Evolutionary conservation across 2,888 invertebrate species (phyloP).

Genomic region (Habroteleia sp.): DNA sequence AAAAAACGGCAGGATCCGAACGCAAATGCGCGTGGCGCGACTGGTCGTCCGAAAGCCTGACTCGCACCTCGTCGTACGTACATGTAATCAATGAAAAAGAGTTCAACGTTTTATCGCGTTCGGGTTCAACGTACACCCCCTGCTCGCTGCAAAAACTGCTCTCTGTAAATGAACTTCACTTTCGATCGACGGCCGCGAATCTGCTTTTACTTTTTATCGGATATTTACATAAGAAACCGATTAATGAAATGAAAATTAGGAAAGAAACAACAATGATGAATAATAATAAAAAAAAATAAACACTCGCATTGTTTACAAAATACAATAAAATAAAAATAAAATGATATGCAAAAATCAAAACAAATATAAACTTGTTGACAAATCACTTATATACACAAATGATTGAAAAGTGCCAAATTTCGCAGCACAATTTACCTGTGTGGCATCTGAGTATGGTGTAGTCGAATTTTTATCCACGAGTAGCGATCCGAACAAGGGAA

Average conservation of each 20-base stretch:
- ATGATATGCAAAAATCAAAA: neutral
- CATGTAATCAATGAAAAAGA: conserved; percentile 42
- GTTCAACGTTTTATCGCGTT: conserved; percentile 46
- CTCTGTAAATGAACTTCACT: conserved; percentile 42
- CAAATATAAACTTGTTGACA: no score
- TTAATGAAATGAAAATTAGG: no score
- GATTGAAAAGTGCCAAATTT: no score
- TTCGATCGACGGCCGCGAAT: conserved; percentile 19
- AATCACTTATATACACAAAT: no score
- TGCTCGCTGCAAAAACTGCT: conserved; percentile 26
- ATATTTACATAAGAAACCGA: no score
- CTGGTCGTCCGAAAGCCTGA: conserved; percentile 5
- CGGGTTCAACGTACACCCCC: conserved; percentile 51
- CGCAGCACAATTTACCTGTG: conserved; percentile 88
- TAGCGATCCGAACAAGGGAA: conserved; percentile 93
- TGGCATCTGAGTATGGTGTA: conserved; percentile 99
- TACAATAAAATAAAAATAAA: neutral
- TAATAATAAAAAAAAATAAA: neutral
- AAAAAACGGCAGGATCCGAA: neutral
- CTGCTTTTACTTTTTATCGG: neutral
- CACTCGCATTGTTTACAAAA: no score
- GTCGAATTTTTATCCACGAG: conserved; percentile 93
- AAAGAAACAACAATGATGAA: no score
- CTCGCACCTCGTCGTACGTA: conserved; percentile 10
- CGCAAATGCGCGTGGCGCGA: no score